Evolutionary conservation across 2,888 invertebrate genomes (phyloP).

Genomic region (Microdon myrmicae): DNA sequence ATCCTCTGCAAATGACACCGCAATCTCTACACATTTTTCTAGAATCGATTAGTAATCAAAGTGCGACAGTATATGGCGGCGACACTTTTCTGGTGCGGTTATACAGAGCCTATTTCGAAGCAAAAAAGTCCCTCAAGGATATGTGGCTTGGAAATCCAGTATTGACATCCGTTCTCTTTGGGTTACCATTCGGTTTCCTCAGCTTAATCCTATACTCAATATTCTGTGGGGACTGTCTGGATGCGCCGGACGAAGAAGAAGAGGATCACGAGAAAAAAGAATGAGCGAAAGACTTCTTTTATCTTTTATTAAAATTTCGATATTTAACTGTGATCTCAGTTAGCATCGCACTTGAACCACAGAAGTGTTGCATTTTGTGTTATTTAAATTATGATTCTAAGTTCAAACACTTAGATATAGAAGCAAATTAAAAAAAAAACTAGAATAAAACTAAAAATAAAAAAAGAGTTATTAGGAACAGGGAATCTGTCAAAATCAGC

Average conservation of each 20-base stretch:
- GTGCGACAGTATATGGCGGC: slow-evolving; percentile 86
- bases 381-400: slow-evolving; percentile 18
- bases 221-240: slow-evolving; percentile 95
- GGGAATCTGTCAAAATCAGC: no score
- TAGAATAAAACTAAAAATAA: slow-evolving; percentile 17
- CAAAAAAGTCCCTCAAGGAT: slow-evolving; percentile 78
- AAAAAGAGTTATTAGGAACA: slow-evolving; percentile 10
- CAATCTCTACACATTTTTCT: slow-evolving; percentile 69
- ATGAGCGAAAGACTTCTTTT: slow-evolving; percentile 54
- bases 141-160: slow-evolving; percentile 96
- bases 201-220: slow-evolving; percentile 94
- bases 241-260: slow-evolving; percentile 84
- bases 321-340: slow-evolving; percentile 40
- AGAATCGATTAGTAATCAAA: slow-evolving; percentile 75
- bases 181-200: slow-evolving; percentile 91
- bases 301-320: slow-evolving; percentile 2
- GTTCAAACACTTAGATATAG: slow-evolving; percentile 12
- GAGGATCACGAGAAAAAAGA: slow-evolving; percentile 69
- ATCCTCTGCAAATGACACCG: slow-evolving; percentile 82
- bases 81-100: slow-evolving; percentile 80
- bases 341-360: slow-evolving; percentile 4
- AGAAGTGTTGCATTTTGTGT: slow-evolving; percentile 29
- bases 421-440: slow-evolving; percentile 23
- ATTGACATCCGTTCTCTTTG: slow-evolving; percentile 91
- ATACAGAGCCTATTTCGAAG: slow-evolving; percentile 85